Percentiles rank a stretch among this genome's conserved stretches.
phyloP scores from a whole-genome alignment of 1,140 invertebrate species.

The Drosophila sturtevanti region DNA sequence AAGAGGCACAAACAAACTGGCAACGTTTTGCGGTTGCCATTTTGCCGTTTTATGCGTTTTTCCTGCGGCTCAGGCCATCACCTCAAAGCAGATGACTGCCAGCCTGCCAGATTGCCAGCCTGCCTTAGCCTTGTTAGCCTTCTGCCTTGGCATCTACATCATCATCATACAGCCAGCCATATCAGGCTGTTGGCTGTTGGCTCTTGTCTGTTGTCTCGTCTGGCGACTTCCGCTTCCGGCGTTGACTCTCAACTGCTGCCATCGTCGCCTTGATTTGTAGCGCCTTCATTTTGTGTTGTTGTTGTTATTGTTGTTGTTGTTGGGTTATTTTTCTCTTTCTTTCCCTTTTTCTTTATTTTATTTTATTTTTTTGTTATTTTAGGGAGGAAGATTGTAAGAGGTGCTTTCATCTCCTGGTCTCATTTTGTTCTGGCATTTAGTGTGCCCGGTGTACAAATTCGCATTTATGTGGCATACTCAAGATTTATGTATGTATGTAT shows the following conservation, averaged over 20 bases:
- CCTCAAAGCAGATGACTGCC: slow-evolving; percentile 29
- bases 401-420: neutral
- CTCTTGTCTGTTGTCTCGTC: slow-evolving; percentile 19
- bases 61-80: slow-evolving; percentile 32
- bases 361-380: too few species aligned
- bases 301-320: neutral
- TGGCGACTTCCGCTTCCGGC: slow-evolving; percentile 61
- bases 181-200: neutral
- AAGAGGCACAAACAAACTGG: slow-evolving; percentile 43
- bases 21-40: slow-evolving; percentile 65
- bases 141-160: slow-evolving; percentile 44
- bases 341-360: neutral
- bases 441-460: slow-evolving; percentile 51
- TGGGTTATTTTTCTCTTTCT: too few species aligned
- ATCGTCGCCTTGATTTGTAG: slow-evolving; percentile 65
- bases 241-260: slow-evolving; percentile 26
- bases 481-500: slow-evolving; percentile 54
- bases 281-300: slow-evolving; percentile 31
- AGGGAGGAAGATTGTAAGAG: too few species aligned
- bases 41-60: slow-evolving; percentile 75
- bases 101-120: too few species aligned
- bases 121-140: slow-evolving; percentile 42
- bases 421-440: slow-evolving; percentile 62
- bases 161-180: slow-evolving; percentile 17
- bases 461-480: slow-evolving; percentile 59